Percentiles rank a stretch among this genome's conserved stretches.
phyloP scores from a whole-genome alignment of 30 jellyfish, hydroid and myxozoan genomes.

The Thelohanellus kitauei region DNA sequence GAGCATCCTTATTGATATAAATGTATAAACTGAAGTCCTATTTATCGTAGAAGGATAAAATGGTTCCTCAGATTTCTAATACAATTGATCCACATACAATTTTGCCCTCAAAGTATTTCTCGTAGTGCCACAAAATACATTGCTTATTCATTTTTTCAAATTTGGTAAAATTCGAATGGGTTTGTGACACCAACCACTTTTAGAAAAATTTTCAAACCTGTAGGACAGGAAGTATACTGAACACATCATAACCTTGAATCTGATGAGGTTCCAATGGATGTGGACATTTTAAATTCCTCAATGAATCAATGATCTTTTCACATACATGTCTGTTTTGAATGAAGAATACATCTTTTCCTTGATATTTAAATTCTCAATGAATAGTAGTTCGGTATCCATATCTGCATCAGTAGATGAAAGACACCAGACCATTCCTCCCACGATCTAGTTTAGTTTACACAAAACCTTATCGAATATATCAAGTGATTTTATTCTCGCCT shows the following conservation, averaged over 20 bases:
- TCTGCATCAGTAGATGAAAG: constrained; percentile 53
- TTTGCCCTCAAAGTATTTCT: too few species aligned
- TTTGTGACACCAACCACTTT: too few species aligned
- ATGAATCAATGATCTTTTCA: constrained; percentile 58
- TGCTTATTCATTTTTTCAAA: too few species aligned
- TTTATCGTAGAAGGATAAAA: too few species aligned
- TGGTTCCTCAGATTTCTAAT: too few species aligned
- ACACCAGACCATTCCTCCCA: constrained; percentile 97
- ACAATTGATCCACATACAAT: too few species aligned
- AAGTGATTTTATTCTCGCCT: constrained; percentile 75
- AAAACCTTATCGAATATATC: constrained; percentile 62
- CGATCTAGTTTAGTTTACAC: constrained; percentile 15
- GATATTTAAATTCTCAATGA: constrained; percentile 61
- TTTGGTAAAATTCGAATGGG: too few species aligned
- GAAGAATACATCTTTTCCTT: constrained; percentile 38
- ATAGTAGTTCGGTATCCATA: constrained; percentile 60
- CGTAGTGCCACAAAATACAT: too few species aligned
- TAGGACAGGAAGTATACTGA: constrained; percentile 50
- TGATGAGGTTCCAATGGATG: constrained; percentile 93
- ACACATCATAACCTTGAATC: constrained; percentile 75
- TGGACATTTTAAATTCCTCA: constrained; percentile 74
- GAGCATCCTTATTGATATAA: too few species aligned
- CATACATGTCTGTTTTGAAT: constrained; percentile 18
- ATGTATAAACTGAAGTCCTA: too few species aligned
- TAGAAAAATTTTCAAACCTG: constrained; percentile 8